Evolutionary conservation across 2,888 invertebrate species (phyloP).

Genomic region (Tinea semifulvella): DNA sequence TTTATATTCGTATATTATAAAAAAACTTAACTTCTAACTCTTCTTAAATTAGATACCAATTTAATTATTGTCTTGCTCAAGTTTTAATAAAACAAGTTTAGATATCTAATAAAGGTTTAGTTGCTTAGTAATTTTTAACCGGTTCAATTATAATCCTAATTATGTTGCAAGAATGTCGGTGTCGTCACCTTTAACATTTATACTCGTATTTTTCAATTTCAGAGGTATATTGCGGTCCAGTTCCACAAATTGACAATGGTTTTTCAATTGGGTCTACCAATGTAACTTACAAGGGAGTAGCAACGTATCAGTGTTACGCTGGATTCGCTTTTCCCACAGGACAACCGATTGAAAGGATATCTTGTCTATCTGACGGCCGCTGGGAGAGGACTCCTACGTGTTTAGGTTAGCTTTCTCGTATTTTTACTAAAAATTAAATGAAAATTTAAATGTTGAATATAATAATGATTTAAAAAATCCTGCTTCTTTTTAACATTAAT

Average conservation of each 20-base stretch:
- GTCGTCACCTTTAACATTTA: background rate
- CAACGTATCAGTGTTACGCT: slow-evolving; percentile 96
- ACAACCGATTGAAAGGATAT: slow-evolving; percentile 86
- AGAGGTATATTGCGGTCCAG: slow-evolving; percentile 96
- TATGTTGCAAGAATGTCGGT: background rate
- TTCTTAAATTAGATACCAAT: background rate
- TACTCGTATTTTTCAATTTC: slow-evolving; percentile 24
- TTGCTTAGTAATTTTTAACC: slow-evolving; percentile 13
- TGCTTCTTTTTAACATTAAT: too few species aligned
- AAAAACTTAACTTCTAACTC: too few species aligned
- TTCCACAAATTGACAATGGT: slow-evolving; percentile 97
- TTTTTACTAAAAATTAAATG: too few species aligned
- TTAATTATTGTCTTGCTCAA: background rate
- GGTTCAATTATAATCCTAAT: background rate
- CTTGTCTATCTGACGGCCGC: slow-evolving; percentile 87
- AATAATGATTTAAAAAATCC: too few species aligned
- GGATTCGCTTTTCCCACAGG: slow-evolving; percentile 93
- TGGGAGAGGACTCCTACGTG: slow-evolving; percentile 95
- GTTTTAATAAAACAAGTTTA: slow-evolving; percentile 13
- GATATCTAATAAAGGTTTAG: slow-evolving; percentile 14
- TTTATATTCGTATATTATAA: too few species aligned
- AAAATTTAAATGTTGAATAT: too few species aligned
- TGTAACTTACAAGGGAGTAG: slow-evolving; percentile 92
- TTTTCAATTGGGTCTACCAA: slow-evolving; percentile 96
- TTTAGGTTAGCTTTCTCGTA: slow-evolving; percentile 70